Percentiles rank a stretch among this genome's conserved stretches.
Conservation (phyloP, 2,888 invertebrate genomes). For the Lasioglossum lativentre region DNA sequence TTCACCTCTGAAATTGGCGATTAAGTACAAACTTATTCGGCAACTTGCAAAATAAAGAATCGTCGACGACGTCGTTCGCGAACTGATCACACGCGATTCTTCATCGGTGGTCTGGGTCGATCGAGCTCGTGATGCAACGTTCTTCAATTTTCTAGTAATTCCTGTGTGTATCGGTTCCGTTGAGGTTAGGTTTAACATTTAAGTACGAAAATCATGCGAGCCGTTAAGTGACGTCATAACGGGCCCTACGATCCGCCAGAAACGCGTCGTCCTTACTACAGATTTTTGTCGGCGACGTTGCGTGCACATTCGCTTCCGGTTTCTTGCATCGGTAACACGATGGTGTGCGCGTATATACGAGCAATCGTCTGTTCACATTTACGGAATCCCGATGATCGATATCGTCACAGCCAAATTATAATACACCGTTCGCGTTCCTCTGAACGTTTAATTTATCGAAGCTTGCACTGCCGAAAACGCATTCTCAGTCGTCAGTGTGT, state of each 20-base stretch:
- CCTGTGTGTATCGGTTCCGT: constrained; percentile 26
- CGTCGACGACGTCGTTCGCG: neutral
- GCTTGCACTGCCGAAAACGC: constrained; percentile 12
- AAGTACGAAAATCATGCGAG: constrained; percentile 53
- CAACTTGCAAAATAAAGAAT: neutral
- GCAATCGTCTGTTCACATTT: constrained; percentile 12
- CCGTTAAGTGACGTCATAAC: constrained; percentile 30
- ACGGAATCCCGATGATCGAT: constrained; percentile 3
- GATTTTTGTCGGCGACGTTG: constrained; percentile 17
- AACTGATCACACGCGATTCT: neutral
- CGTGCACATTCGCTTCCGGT: constrained; percentile 31
- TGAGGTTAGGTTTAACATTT: constrained; percentile 62
- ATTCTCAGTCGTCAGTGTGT: neutral
- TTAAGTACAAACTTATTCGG: constrained; percentile 43
- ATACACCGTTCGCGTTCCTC: neutral
- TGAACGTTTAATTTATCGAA: constrained; percentile 4
- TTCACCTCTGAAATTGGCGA: constrained; percentile 12
- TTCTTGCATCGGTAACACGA: constrained; percentile 23
- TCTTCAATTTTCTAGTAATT: constrained; percentile 30
- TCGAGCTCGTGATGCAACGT: neutral
- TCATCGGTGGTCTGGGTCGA: too few relatives aligned
- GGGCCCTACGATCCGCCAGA: constrained; percentile 21
- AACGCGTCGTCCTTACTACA: constrained; percentile 13
- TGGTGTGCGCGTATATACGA: too few relatives aligned
- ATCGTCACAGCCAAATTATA: constrained; percentile 7